Evolutionary conservation across 2,797 vertebrate species (phyloP).

Genomic region (Lagocephalus sceleratus): DNA sequence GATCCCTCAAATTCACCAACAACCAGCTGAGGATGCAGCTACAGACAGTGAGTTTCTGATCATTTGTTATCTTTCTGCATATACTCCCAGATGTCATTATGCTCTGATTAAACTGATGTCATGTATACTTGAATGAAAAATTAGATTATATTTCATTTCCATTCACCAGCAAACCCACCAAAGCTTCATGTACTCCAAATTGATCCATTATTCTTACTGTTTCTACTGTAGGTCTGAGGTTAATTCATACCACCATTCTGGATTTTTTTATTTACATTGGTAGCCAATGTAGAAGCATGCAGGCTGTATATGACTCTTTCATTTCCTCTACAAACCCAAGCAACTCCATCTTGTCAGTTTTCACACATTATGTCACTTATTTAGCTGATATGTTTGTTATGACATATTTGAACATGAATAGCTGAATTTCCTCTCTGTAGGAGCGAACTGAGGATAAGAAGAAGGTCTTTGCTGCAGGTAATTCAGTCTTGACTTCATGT

Average conservation of each 20-base stretch:
- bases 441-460: conserved; percentile 95
- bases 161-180: no score
- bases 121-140: no score
- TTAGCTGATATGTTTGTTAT: not conserved
- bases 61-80: not conserved
- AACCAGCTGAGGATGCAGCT: conserved; percentile 93
- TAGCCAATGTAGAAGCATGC: no score
- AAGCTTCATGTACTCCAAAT: no score
- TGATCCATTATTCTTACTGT: no score
- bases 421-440: conserved; percentile 53
- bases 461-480: conserved; percentile 91
- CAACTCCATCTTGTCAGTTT: not conserved
- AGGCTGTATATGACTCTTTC: not conserved
- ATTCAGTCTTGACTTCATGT: not conserved
- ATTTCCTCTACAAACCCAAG: not conserved
- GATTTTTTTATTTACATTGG: no score
- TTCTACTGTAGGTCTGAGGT: no score
- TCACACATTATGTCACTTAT: not conserved
- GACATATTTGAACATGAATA: not conserved
- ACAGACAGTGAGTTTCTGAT: conserved; percentile 85
- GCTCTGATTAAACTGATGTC: no score
- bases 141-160: no score
- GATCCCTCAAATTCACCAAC: conserved; percentile 96
- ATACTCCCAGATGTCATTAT: no score
- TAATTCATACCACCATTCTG: no score